Conservation (phyloP, 2,113 vertebrate genomes). For the Grus americana region DNA sequence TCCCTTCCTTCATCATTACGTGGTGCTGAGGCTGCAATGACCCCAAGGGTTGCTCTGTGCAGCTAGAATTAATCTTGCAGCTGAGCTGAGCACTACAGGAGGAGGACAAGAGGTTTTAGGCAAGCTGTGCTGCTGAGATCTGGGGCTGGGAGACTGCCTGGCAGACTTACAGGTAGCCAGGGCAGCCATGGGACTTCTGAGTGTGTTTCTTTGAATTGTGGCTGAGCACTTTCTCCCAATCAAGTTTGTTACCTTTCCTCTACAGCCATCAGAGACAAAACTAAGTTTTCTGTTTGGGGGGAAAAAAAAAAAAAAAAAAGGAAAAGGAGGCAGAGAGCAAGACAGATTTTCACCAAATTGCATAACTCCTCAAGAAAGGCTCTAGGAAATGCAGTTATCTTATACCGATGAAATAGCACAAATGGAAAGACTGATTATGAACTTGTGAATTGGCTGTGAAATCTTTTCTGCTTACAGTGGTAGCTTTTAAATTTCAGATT, state of each 20-base stretch:
- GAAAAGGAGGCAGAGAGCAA: background rate
- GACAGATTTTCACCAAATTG: background rate
- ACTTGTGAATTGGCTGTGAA: background rate
- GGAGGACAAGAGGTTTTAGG: background rate
- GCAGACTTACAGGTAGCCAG: background rate
- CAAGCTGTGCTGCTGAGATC: background rate
- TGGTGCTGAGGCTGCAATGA: background rate
- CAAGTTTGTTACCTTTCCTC: background rate
- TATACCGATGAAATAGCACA: background rate
- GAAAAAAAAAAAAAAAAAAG: too few species aligned
- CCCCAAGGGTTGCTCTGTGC: background rate
- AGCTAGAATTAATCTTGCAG: background rate
- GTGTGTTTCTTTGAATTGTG: background rate
- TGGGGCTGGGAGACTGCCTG: background rate
- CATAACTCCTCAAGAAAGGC: background rate
- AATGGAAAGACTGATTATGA: background rate
- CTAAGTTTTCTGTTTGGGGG: fast-evolving
- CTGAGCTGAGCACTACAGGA: background rate
- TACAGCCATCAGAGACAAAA: background rate
- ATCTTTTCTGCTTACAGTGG: background rate
- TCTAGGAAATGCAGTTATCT: background rate
- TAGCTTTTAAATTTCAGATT: background rate
- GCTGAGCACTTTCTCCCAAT: background rate
- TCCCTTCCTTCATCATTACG: background rate
- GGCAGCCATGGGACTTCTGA: background rate